Conservation (phyloP, 2,888 invertebrate genomes). For the Agrochola lychnidis region DNA sequence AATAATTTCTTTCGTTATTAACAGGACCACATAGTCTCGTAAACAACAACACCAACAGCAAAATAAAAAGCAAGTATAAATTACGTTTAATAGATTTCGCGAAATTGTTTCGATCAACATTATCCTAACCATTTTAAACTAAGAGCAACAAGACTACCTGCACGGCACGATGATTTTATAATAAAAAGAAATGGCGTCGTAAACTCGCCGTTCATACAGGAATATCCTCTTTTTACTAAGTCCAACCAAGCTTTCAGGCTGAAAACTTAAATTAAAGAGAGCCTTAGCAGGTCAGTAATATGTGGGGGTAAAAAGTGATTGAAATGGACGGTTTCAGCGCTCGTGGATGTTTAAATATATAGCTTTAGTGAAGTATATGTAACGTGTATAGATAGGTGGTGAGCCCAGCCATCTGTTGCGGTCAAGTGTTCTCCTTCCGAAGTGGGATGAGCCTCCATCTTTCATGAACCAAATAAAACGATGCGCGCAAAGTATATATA, state of each 20-base stretch:
- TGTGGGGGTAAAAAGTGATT: conserved; percentile 48
- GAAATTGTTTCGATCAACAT: conserved; percentile 33
- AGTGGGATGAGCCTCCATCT: conserved; percentile 80
- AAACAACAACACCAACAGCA: background rate
- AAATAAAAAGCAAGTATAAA: background rate
- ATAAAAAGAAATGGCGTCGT: conserved; percentile 56
- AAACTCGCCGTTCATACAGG: conserved; percentile 48
- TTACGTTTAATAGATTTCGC: conserved; percentile 12
- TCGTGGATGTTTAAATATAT: conserved; percentile 24
- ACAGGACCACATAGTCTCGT: background rate
- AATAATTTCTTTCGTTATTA: background rate
- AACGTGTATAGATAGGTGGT: conserved; percentile 70
- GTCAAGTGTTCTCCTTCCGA: conserved; percentile 81
- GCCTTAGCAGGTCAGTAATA: conserved; percentile 36
- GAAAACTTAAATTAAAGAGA: conserved; percentile 55
- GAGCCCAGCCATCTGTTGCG: conserved; percentile 85
- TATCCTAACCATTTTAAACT: conserved; percentile 34
- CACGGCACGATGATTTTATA: conserved; percentile 55
- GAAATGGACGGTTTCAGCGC: conserved; percentile 39
- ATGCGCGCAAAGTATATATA: conserved; percentile 63
- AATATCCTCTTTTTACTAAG: conserved; percentile 51
- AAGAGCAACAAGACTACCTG: conserved; percentile 35
- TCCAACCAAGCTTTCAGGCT: conserved; percentile 44
- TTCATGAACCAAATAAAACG: conserved; percentile 82
- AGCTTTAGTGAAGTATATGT: conserved; percentile 52